Percentiles rank a stretch among this genome's conserved stretches.
phyloP scores from a whole-genome alignment of 2,797 vertebrate species.

The Gallinago stenura region DNA sequence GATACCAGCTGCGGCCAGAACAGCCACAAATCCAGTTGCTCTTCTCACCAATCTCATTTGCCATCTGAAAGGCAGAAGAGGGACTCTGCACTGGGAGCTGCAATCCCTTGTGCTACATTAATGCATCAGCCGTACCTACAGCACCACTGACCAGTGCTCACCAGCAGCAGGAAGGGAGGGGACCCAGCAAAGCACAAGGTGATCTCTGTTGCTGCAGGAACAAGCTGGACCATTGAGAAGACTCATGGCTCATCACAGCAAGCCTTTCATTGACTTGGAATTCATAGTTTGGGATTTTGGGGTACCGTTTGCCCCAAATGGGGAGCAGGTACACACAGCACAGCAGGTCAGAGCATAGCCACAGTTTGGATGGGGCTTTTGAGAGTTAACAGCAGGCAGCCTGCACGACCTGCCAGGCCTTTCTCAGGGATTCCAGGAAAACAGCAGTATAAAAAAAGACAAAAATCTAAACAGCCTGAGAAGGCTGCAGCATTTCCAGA shows the following conservation, averaged over 20 bases:
- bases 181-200: background rate
- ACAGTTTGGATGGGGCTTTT: background rate
- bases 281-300: background rate
- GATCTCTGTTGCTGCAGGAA: background rate
- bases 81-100: background rate
- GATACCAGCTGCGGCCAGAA: background rate
- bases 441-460: background rate
- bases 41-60: background rate
- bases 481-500: conserved; percentile 50
- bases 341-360: background rate
- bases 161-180: background rate
- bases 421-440: conserved; percentile 57
- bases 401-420: background rate
- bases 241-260: background rate
- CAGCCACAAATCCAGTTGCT: background rate
- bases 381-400: conserved; percentile 24
- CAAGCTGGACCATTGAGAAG: background rate
- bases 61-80: background rate
- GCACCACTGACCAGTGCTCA: rapidly evolving
- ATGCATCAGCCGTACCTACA: rapidly evolving
- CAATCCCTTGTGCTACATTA: background rate
- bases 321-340: background rate
- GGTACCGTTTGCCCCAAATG: background rate
- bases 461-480: conserved; percentile 38
- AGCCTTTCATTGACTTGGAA: background rate